A percentile compares a stretch with the other conserved stretches of the same genome.
Conservation (phyloP, 1,140 invertebrate species). For the Drosophila oshimai region DNA sequence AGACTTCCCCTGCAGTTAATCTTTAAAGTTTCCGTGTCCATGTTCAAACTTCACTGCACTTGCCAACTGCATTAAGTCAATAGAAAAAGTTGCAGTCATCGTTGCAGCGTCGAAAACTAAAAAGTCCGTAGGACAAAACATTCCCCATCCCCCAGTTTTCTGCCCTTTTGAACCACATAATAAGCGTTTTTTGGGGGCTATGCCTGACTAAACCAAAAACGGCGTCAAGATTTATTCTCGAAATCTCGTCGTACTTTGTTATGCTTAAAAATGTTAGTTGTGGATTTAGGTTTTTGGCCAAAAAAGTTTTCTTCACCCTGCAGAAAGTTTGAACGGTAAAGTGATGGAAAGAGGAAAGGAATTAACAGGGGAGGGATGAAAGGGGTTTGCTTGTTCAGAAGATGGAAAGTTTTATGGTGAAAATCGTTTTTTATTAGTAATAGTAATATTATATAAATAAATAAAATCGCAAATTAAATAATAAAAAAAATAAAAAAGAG, state of each 20-base stretch:
- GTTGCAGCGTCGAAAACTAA: constrained; percentile 29
- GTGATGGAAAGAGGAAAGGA: constrained; percentile 1
- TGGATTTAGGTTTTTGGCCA: constrained; percentile 53
- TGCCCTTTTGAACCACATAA: constrained; percentile 16
- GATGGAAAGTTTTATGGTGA: not conserved
- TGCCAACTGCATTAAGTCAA: constrained; percentile 75
- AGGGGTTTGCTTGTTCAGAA: not conserved
- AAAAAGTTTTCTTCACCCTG: constrained; percentile 33
- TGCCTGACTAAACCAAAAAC: constrained; percentile 67
- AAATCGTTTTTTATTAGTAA: not conserved
- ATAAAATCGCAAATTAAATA: too few species aligned
- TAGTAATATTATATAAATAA: too few species aligned
- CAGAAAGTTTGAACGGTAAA: constrained; percentile 29
- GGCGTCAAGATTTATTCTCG: constrained; percentile 65
- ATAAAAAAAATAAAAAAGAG: too few species aligned
- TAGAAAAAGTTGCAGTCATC: constrained; percentile 70
- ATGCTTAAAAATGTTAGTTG: constrained; percentile 72
- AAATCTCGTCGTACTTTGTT: constrained; percentile 70
- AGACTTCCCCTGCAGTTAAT: constrained; percentile 13
- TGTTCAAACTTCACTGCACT: constrained; percentile 51
- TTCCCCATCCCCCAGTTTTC: not conserved
- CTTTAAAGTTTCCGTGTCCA: constrained; percentile 35
- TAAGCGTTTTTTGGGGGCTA: constrained; percentile 44
- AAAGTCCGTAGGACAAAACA: constrained; percentile 27
- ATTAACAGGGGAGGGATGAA: not conserved